Evolutionary conservation across 2,797 vertebrate genomes (phyloP).

Genomic region (Melanotaenia maccullochi): DNA sequence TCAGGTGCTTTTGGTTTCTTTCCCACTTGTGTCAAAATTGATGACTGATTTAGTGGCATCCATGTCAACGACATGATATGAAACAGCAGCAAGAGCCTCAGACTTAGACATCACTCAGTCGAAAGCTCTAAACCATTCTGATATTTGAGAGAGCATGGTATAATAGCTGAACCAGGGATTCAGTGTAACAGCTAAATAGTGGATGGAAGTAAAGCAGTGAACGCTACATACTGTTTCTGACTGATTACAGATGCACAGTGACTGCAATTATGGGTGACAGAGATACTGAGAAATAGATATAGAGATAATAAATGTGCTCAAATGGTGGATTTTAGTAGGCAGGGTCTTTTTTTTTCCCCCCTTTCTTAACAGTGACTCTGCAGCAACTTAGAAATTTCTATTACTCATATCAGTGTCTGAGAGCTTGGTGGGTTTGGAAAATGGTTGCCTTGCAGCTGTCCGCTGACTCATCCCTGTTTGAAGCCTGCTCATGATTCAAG

Average conservation of each 20-base stretch:
- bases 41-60: constrained; percentile 37
- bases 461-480: constrained; percentile 18
- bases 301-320: neutral
- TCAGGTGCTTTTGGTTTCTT: constrained; percentile 10
- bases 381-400: neutral
- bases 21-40: constrained; percentile 39
- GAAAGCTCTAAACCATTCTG: neutral
- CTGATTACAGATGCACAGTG: neutral
- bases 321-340: too few species aligned
- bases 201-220: neutral
- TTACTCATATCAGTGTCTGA: constrained; percentile 38
- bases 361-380: neutral
- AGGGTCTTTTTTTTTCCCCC: too few species aligned
- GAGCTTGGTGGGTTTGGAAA: constrained; percentile 40
- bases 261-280: too few species aligned
- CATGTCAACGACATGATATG: constrained; percentile 26
- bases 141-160: constrained; percentile 8
- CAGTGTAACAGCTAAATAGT: neutral
- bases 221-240: neutral
- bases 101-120: neutral
- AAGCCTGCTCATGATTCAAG: constrained; percentile 3
- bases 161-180: neutral
- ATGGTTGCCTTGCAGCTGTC: constrained; percentile 58
- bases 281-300: constrained; percentile 1
- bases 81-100: constrained; percentile 6